phyloP scores from a whole-genome alignment of 2,113 vertebrate species.

The Athene cunicularia region DNA sequence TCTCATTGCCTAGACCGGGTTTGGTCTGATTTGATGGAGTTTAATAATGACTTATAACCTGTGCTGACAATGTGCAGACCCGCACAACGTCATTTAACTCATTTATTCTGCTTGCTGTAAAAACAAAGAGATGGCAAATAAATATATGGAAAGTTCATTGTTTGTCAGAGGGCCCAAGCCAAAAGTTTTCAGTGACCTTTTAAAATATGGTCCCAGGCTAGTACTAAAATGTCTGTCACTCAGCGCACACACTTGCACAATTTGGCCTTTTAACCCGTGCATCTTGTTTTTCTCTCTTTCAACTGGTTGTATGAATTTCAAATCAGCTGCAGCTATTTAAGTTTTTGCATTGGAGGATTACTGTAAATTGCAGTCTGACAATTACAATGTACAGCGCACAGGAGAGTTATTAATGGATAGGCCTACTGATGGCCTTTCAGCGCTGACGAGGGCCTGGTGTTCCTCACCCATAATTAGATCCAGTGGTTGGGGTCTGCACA shows the following conservation, averaged over 20 bases:
- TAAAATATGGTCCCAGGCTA: conserved; percentile 85
- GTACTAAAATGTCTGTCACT: conserved; percentile 93
- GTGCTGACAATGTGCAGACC: conserved; percentile 95
- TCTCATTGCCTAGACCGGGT: conserved; percentile 80
- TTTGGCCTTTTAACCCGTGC: conserved; percentile 82
- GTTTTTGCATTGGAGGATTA: conserved; percentile 84
- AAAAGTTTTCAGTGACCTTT: conserved; percentile 89
- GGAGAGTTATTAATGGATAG: conserved; percentile 87
- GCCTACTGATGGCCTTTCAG: conserved; percentile 89
- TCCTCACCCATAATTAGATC: conserved; percentile 88
- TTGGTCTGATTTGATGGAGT: conserved; percentile 86
- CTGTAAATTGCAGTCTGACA: conserved; percentile 89
- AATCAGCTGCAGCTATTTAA: conserved; percentile 84
- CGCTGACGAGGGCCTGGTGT: conserved; percentile 79
- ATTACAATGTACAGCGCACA: conserved; percentile 89
- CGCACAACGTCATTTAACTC: conserved; percentile 87
- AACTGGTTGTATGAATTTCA: conserved; percentile 84
- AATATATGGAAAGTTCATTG: conserved; percentile 90
- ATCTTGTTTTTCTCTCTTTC: conserved; percentile 87
- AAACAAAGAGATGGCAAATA: conserved; percentile 95
- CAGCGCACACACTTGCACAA: conserved; percentile 83
- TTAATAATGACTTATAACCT: conserved; percentile 97
- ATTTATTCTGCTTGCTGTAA: conserved; percentile 93
- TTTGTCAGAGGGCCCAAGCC: conserved; percentile 86
- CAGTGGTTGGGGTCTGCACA: conserved; percentile 73